Conservation (phyloP, 2,888 invertebrate genomes). For the Eueremaeus valkanovi region DNA sequence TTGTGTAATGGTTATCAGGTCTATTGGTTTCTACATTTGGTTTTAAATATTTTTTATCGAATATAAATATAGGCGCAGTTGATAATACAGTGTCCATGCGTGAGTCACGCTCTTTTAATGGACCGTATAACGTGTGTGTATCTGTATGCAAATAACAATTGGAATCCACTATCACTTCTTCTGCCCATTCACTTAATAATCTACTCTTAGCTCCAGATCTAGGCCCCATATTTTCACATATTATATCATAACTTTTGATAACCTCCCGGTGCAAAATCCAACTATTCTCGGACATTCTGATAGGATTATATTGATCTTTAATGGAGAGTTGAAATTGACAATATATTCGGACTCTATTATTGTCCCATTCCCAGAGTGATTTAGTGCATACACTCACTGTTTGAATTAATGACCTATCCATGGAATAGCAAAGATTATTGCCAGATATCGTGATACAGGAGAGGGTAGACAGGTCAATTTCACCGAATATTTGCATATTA, state of each 20-base stretch:
- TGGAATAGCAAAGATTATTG: neutral
- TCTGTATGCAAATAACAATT: neutral
- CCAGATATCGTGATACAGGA: neutral
- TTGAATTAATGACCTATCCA: neutral
- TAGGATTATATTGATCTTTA: neutral
- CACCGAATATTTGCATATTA: neutral
- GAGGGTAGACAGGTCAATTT: neutral
- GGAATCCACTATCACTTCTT: neutral
- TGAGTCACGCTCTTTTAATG: neutral
- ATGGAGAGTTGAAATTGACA: neutral
- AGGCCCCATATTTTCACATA: neutral
- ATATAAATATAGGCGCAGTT: neutral
- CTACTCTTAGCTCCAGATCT: neutral
- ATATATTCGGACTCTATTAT: neutral
- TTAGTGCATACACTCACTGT: neutral
- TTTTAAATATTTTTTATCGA: neutral
- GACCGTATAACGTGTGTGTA: neutral
- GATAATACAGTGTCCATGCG: neutral
- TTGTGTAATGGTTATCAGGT: neutral
- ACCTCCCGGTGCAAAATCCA: slow-evolving; percentile 2
- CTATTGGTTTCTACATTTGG: too few relatives aligned
- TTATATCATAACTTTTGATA: neutral
- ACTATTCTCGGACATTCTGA: neutral
- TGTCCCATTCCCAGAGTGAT: neutral
- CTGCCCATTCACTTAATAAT: neutral